Conservation (phyloP, 1,140 invertebrate species). For the Dryas iulia region DNA sequence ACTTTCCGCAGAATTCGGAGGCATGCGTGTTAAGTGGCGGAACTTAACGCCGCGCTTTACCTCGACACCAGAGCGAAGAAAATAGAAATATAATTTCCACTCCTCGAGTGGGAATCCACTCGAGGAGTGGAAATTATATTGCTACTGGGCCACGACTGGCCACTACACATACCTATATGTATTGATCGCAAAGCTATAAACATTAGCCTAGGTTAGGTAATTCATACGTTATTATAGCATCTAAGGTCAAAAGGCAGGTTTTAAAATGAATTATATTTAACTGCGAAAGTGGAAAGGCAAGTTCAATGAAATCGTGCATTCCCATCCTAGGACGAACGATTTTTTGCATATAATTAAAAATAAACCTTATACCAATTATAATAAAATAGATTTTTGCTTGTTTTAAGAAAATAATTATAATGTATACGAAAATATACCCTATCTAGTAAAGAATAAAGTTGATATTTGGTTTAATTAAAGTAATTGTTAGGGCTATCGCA, state of each 20-base stretch:
- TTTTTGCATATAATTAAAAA: background rate
- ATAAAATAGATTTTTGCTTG: background rate
- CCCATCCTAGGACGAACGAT: conserved; percentile 32
- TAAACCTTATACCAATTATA: conserved; percentile 1
- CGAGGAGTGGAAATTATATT: too few relatives aligned
- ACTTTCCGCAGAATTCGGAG: too few relatives aligned
- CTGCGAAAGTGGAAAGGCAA: conserved; percentile 33
- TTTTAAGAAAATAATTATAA: background rate
- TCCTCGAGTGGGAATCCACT: too few relatives aligned
- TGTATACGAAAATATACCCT: background rate
- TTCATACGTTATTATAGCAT: conserved; percentile 1
- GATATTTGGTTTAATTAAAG: background rate
- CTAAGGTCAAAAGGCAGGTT: conserved; percentile 27
- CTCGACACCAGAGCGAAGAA: too few relatives aligned
- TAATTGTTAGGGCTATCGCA: conserved; percentile 26
- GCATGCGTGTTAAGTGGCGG: too few relatives aligned
- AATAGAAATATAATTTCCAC: too few relatives aligned
- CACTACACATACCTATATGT: too few relatives aligned
- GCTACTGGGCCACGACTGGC: too few relatives aligned
- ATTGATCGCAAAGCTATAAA: background rate
- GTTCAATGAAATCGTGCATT: conserved; percentile 38
- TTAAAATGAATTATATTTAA: conserved; percentile 29
- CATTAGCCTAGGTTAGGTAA: background rate
- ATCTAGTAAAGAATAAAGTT: background rate
- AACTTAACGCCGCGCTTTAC: too few relatives aligned